Conservation (phyloP, 2,113 vertebrate species). For the Elachura formosa region DNA sequence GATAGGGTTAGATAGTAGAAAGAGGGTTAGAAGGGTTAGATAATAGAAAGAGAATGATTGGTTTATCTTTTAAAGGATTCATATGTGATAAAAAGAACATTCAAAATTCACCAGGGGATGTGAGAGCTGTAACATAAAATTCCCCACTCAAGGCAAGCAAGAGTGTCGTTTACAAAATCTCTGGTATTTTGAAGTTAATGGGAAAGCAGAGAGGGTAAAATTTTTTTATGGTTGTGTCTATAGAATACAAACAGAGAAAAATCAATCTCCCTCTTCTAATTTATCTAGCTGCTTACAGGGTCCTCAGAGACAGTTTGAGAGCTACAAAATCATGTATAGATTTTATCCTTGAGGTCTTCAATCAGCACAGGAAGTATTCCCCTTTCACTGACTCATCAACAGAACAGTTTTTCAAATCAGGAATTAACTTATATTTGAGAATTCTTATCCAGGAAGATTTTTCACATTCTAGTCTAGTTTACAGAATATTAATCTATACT, state of each 20-base stretch:
- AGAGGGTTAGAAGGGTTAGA: not conserved
- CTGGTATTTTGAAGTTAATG: not conserved
- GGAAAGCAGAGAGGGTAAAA: not conserved
- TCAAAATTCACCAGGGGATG: accelerated
- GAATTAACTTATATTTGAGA: not conserved
- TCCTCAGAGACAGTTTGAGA: not conserved
- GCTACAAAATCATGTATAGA: not conserved
- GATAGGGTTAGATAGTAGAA: not conserved
- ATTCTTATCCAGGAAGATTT: not conserved
- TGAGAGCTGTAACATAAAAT: not conserved
- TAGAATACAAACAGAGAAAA: not conserved
- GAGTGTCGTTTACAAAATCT: not conserved
- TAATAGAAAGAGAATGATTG: not conserved
- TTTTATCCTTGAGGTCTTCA: not conserved
- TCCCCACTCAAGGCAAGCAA: not conserved
- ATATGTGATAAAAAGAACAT: not conserved
- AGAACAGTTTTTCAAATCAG: not conserved
- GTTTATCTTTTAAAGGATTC: not conserved
- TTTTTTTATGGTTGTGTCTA: not conserved
- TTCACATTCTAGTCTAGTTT: not conserved
- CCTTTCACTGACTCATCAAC: not conserved
- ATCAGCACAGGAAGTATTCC: not conserved
- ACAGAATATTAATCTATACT: not conserved
- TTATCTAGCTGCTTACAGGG: not conserved
- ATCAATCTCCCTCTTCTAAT: not conserved